Evolutionary conservation across 2,888 invertebrate genomes (phyloP), one percentile per base, ranked within the genome.

Genomic region (Philaethria dido): DNA sequence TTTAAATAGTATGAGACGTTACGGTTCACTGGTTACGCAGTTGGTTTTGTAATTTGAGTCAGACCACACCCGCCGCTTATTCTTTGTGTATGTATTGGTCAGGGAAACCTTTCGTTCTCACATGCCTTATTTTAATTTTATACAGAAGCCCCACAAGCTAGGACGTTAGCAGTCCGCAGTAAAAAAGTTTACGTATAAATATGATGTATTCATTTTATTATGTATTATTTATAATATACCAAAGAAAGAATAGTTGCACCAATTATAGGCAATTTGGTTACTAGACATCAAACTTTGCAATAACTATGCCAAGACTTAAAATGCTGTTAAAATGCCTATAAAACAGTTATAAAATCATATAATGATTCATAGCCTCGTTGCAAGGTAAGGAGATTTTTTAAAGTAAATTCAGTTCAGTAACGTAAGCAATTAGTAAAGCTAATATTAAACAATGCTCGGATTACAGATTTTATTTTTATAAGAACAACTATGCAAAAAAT

Each of bases 91-190:
- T 76, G 74, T 77, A 78, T 77, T 80, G 80, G 77, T 80, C 77
- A 77, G 81, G 81, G 86, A 90, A 90, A 86, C 90, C 90, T 86
- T 89, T 87, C 83, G 80, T 80, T 75, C 82, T 79, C 78, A 75
- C 70, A 74, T 73, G 75, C 77, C 79, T 83, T 80, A 80, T 81
- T 79, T 80, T 78, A 80, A 77, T 80, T 83, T 84, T 83, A 79
- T 79, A 82, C 78, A 78, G 89, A 89, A 89, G 82, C 87, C 90
- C 72, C 79, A 71, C 73, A 84, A 85, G 76, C 76, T 63, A 57
- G 20, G 44, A 68, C 66, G 66, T 54, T 48, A 33, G 39, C 33
- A 20, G n/a, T n/a, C 55, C 42, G n/a, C n/a, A 42, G 62, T 36
- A 69, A 62, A 57, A 55, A 62, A 18, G 16, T 22, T 9, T 3